A percentile compares a stretch with the other conserved stretches of the same genome.
phyloP scores from a whole-genome alignment of 2,888 invertebrate genomes.

The Eupelmus urozonus region DNA sequence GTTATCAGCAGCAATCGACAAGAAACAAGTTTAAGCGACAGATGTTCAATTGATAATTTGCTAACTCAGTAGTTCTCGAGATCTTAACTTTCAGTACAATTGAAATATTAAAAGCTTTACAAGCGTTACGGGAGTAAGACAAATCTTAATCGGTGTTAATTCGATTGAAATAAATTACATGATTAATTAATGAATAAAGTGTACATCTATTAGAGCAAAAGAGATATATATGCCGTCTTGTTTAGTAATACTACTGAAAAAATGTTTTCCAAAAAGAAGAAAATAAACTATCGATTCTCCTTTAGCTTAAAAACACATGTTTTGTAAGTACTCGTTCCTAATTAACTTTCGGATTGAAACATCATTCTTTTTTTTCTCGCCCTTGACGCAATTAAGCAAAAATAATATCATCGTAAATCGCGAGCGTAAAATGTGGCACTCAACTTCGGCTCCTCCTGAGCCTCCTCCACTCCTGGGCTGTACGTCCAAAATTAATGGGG shows the following conservation, averaged over 20 bases:
- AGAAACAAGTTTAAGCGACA: constrained; percentile 45
- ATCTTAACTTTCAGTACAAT: not conserved
- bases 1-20: constrained; percentile 38
- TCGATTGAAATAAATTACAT: too few species aligned
- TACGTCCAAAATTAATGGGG: constrained; percentile 21
- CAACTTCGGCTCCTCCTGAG: not conserved
- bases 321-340: not conserved
- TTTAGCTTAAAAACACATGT: not conserved
- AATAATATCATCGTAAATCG: constrained; percentile 13
- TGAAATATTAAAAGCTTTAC: not conserved
- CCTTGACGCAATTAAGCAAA: constrained; percentile 9
- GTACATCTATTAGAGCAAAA: too few species aligned
- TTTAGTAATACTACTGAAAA: too few species aligned
- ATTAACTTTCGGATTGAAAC: not conserved
- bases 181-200: too few species aligned
- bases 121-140: too few species aligned
- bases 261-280: not conserved
- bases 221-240: too few species aligned
- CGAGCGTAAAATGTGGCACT: constrained; percentile 13
- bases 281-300: not conserved
- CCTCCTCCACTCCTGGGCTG: not conserved
- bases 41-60: constrained; percentile 49
- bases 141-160: too few species aligned
- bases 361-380: not conserved
- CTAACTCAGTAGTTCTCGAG: not conserved